Evolutionary conservation across 35 echinoderm and acorn worm genomes (phyloP), one percentile per base, ranked within the genome.

Genomic region (Heliocidaris erythrogramma): DNA sequence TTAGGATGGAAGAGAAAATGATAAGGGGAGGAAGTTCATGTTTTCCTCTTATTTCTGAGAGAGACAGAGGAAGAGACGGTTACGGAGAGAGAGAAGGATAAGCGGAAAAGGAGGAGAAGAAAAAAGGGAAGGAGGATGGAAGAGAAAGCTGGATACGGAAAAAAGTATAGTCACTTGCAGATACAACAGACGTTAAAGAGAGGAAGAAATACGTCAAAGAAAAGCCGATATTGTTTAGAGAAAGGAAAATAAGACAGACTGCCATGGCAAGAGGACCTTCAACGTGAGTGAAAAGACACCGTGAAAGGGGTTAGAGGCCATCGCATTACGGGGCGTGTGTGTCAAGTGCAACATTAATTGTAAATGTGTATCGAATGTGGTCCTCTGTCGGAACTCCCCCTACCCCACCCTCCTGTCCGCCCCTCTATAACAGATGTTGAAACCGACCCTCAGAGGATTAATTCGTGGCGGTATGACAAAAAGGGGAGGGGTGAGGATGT

Each of bases 281-380:
- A 48, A 14, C 16, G 87, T 89, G 87, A 89, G 87, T 32, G 87
- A 48, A 17, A 32, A 89, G 91, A 92, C 49, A 92, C 91, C 91
- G 48, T 32, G 16, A 48, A 48, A 52, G 91, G 49, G 91, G 91
- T 52, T 48, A 59, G 50, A 59, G 48, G 48, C 50, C 91, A 92
- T 5, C 10, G 91, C 91, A 49, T 48, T 92, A 92, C 50, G 91
- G 91, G 91, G 91, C 91, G 91, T 92, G 91, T 92, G 91, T 92
- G 91, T 52, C 91, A 92, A 92, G 91, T 92, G 91, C 49, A 92
- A 92, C 91, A 92, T 92, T 92, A 92, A 92, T 92, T 92, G 89
- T n/a, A 52, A 92, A 92, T 92, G 91, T 92, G 91, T 48, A 30
- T 59, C 47, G 49, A 92, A 92, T 92, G 47, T 59, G 48, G 48